Base-by-base conservation (phyloP, 1,140 invertebrate genomes). In the Elysia chlorotica region DNA sequence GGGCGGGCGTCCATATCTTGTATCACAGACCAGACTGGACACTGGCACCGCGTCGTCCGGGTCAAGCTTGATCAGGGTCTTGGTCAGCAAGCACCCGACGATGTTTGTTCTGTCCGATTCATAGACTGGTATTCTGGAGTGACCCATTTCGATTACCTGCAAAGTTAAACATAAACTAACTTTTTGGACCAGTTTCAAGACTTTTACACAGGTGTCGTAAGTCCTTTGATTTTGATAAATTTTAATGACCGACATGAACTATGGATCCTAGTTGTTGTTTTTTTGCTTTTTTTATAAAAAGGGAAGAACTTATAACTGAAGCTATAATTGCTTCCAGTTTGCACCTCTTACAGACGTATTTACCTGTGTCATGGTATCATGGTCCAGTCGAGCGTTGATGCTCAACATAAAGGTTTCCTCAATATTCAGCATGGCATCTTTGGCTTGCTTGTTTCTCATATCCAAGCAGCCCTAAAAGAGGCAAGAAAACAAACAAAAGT, bases 111-210 rank as follows among this genome's bases (percentile, higher is more conserved):
- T 56, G 17, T 73, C 65, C 5, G 67, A 73, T 17, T 79, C 76
- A 71, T 82, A 86, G 1, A 86, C 76, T n/a, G 85, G 85, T 31
- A 86, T 73, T n/a, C 85, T 71, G 4, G 85, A 86, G 73, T 85
- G 84, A 35, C 78, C 70, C 5, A 61, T 53, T 2, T 75, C 25
- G 17, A 83, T 25, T 19, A 86, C 78, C 83, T 85, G 71, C n/a
- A n/a, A n/a, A n/a, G n/a, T n/a, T n/a, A n/a, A n/a, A n/a, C n/a
- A n/a, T n/a, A n/a, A n/a, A n/a, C n/a, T n/a, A n/a, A n/a, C n/a
- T n/a, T n/a, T n/a, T n/a, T n/a, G n/a, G n/a, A n/a, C n/a, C n/a
- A n/a, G n/a, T n/a, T n/a, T n/a, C n/a, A n/a, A n/a, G n/a, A n/a
- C n/a, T n/a, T n/a, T n/a, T n/a, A n/a, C n/a, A n/a, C n/a, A n/a